phyloP scores from a whole-genome alignment of 2,888 invertebrate genomes.

The Gnatocerus cornutus region DNA sequence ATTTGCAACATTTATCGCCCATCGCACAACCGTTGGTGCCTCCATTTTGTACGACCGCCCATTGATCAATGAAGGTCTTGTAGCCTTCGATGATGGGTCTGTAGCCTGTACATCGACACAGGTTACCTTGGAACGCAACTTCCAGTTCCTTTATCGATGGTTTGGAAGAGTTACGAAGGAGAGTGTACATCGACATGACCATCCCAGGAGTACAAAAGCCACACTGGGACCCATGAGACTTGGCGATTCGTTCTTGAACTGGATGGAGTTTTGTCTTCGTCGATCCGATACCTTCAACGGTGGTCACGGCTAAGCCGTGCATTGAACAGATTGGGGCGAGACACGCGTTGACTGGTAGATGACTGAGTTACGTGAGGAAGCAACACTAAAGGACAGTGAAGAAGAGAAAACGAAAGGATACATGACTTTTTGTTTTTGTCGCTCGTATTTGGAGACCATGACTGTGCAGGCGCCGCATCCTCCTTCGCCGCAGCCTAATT shows the following conservation, averaged over 20 bases:
- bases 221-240: conserved; percentile 85
- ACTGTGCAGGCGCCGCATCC: conserved; percentile 97
- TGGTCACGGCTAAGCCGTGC: conserved; percentile 92
- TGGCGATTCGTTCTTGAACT: conserved; percentile 90
- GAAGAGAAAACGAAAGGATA: conserved; percentile 67
- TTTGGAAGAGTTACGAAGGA: conserved; percentile 82
- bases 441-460: conserved; percentile 86
- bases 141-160: conserved; percentile 86
- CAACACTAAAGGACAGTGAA: too few species aligned
- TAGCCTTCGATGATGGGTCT: conserved; percentile 94
- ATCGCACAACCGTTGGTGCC: conserved; percentile 72
- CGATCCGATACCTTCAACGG: conserved; percentile 94
- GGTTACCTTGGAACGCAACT: conserved; percentile 85
- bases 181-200: conserved; percentile 97
- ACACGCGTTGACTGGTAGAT: conserved; percentile 91
- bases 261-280: conserved; percentile 86
- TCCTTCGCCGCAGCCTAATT: conserved; percentile 94
- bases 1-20: conserved; percentile 80
- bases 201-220: conserved; percentile 97
- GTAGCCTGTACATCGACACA: conserved; percentile 96
- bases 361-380: conserved; percentile 71
- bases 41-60: conserved; percentile 71
- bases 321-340: conserved; percentile 89
- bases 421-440: conserved; percentile 72
- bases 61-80: conserved; percentile 86